These are phyloP conservation scores for Pseudomyrmex flavicornis DNA, from an alignment of 1,140 invertebrate species.

Conservation along the genomic window DNA sequence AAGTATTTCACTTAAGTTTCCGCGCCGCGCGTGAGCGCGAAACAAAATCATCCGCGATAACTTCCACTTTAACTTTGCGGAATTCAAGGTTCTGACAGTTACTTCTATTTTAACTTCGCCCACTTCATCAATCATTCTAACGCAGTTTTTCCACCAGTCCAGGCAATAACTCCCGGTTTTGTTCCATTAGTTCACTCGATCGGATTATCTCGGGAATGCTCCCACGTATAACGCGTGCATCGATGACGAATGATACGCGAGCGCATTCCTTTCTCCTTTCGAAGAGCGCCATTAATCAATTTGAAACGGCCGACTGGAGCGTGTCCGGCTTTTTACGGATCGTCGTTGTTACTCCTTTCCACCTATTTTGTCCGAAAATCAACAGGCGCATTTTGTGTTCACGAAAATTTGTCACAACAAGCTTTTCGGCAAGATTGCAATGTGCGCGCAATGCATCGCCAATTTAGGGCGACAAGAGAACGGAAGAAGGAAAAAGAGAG, in stretches of 20 bases:
- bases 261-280: constrained; percentile 23
- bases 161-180: constrained; percentile 70
- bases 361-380: background rate
- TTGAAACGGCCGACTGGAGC: constrained; percentile 19
- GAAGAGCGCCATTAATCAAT: constrained; percentile 67
- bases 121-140: constrained; percentile 72
- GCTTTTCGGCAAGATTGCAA: constrained; percentile 16
- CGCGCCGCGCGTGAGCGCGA: constrained; percentile 49
- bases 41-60: constrained; percentile 61
- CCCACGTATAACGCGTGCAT: constrained; percentile 54
- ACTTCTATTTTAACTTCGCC: constrained; percentile 56
- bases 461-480: background rate
- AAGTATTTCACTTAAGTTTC: constrained; percentile 58
- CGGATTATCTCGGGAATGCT: constrained; percentile 57
- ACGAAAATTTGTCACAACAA: background rate
- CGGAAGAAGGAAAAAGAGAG: constrained; percentile 4
- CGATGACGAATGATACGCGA: constrained; percentile 71
- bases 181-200: constrained; percentile 70
- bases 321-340: background rate
- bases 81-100: constrained; percentile 62
- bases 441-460: background rate
- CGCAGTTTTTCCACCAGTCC: constrained; percentile 64
- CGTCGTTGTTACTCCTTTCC: background rate
- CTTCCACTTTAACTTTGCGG: constrained; percentile 58
- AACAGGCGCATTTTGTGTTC: background rate